Percentiles rank a stretch among this genome's conserved stretches.
Conservation (phyloP, 2,113 vertebrate genomes). For the Triplophysa siluroides region DNA sequence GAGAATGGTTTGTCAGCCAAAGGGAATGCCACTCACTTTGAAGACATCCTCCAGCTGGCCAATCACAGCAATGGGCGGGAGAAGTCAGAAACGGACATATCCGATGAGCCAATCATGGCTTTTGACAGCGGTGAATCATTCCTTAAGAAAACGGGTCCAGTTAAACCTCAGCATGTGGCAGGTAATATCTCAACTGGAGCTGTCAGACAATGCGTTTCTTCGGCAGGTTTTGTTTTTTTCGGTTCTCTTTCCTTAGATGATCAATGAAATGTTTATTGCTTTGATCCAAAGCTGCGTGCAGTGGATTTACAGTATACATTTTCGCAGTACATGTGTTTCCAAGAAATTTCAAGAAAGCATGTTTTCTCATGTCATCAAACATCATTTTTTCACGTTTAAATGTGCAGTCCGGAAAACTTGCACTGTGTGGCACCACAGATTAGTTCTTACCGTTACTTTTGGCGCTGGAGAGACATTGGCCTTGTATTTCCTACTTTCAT, state of each 20-base stretch:
- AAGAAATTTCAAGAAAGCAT: not conserved
- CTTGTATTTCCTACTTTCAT: not conserved
- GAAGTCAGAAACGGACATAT: conserved; percentile 68
- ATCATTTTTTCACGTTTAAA: not conserved
- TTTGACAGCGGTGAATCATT: conserved; percentile 87
- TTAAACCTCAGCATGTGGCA: conserved; percentile 90
- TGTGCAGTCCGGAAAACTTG: conserved; percentile 7
- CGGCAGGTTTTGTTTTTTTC: too few species aligned
- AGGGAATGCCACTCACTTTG: conserved; percentile 71
- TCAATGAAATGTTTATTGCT: too few species aligned
- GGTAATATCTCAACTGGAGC: conserved; percentile 68
- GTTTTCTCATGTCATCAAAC: not conserved
- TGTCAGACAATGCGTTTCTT: too few species aligned
- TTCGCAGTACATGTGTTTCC: not conserved
- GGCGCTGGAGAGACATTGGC: conserved; percentile 8
- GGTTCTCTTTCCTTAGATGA: not conserved
- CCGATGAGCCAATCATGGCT: conserved; percentile 80
- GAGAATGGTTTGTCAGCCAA: conserved; percentile 86
- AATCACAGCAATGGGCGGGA: conserved; percentile 75
- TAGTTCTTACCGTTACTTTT: conserved; percentile 31
- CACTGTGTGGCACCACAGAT: not conserved
- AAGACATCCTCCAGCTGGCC: conserved; percentile 76
- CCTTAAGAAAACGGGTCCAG: conserved; percentile 84
- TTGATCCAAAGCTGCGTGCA: too few species aligned
- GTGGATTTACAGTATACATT: too few species aligned